Evolutionary conservation across 2,888 invertebrate species (phyloP), one percentile per base, ranked within the genome.

Genomic region (Lasius fuliginosus): DNA sequence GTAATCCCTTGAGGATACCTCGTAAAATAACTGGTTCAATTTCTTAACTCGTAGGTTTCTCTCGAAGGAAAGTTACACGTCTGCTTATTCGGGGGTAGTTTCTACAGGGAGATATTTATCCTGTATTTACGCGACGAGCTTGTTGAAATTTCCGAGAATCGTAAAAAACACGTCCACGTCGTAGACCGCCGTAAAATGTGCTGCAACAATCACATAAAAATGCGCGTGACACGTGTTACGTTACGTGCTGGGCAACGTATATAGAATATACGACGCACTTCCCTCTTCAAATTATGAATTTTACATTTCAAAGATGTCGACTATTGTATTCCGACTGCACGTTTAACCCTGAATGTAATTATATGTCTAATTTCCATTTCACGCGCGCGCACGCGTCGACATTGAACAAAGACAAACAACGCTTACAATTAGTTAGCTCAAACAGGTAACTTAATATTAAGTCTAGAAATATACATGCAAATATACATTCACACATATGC

Each of bases 111-210:
- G 18, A 36, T 56, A 30, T 76, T 76, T 76, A 68, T 68, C 9
- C 4, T 12, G 18, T 69, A 77, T 68, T 56, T 69, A 56, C 53
- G 30, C n/a, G 27, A 68, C n/a, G 40, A 68, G 76, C 30, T 58
- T 33, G 68, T 56, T 30, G 56, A 69, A 68, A 58, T 69, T 77
- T 68, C 58, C n/a, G 69, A 77, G 68, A 27, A 40, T 56, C 53
- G 40, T 76, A 76, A 68, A 76, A 46, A 23, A 65, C 33, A 53
- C 15, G 33, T n/a, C 36, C 53, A 12, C 15, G 27, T 53, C 15
- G 15, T 40, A 8, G 40, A 58, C 5, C 56, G 49, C 0, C 33
- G 23, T 79, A 69, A 79, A 79, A 53, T 46, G 33, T 56, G 42
- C 18, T 8, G 30, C 15, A 3, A 15, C 18, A 30, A 40, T 15